phyloP scores from a whole-genome alignment of 2,888 invertebrate species.

The Dynastes maya region DNA sequence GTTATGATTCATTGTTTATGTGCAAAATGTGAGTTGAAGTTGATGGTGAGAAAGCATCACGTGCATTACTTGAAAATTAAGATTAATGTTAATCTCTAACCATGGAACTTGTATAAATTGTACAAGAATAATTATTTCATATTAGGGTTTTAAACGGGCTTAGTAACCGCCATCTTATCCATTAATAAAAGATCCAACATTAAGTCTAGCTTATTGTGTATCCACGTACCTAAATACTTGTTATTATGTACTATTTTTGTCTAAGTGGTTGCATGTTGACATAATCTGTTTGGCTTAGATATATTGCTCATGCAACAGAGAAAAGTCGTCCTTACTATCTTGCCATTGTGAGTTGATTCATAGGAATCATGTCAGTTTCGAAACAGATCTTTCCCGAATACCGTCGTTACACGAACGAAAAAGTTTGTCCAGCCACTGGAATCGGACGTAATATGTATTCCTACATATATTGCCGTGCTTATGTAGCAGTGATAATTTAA shows the following conservation, averaged over 20 bases:
- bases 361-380: neutral
- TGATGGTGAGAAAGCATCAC: neutral
- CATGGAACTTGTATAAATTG: neutral
- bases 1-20: too few species aligned
- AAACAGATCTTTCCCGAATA: neutral
- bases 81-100: neutral
- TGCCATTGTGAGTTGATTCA: constrained; percentile 16
- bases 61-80: neutral
- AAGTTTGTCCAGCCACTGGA: neutral
- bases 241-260: constrained; percentile 32
- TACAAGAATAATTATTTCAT: neutral
- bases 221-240: constrained; percentile 8
- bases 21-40: too few species aligned
- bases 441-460: too few species aligned
- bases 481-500: constrained; percentile 36
- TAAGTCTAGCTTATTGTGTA: neutral
- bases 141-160: neutral
- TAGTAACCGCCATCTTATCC: neutral
- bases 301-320: neutral
- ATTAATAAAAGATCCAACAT: constrained; percentile 12
- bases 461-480: neutral
- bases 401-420: neutral
- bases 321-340: neutral
- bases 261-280: constrained; percentile 20
- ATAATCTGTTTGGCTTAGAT: constrained; percentile 37